Base-by-base conservation (phyloP, 37 sponge, comb jelly and placozoan genomes). In the Halichondria panicea region DNA sequence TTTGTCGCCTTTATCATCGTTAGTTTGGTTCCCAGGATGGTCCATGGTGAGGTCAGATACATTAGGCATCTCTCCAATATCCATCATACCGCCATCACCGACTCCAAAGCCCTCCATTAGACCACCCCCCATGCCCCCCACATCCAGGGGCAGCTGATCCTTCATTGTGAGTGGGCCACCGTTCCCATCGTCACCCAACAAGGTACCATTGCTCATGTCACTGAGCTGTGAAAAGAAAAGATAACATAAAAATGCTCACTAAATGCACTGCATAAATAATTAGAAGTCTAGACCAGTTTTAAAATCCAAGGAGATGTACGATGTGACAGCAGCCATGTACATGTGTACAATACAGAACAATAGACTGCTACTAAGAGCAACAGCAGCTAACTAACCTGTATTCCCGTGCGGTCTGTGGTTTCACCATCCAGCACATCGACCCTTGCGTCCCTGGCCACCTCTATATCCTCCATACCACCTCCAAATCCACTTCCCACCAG, bases 391-490 rank as follows among this genome's bases (percentile, higher is more conserved):
- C 43, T 4, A 30, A 68, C 80, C 69, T 79, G 70, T 25, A 69
- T 37, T 32, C 45, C 25, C 1, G 25, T 31, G 1, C 35, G 2
- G 11, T 59, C 70, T 34, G 80, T 69, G 9, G 3, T 55, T 31
- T 69, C 83, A 34, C 73, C 74, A 6, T 8, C 67, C 39, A 82
- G 73, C 4, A 43, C 35, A 2, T 45, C 68, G 43, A 15, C 39
- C n/a, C 46, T 31, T 3, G 70, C 39, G 37, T 52, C 43, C 11
- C 76, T 66, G 0, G 74, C 66, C 48, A 68, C 36, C 40, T 83
- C 84, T 36, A 83, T 69, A 33, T 84, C 84, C 46, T 83, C 67
- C 84, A 84, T 70, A 19, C 68, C 71, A 36, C 77, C 84, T 44
- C 71, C 84, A 76, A 84, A 84, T 35, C 74, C 84, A 21, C 38